Conservation (phyloP, 2,888 invertebrate species). For the Pemphredon lugubris region DNA sequence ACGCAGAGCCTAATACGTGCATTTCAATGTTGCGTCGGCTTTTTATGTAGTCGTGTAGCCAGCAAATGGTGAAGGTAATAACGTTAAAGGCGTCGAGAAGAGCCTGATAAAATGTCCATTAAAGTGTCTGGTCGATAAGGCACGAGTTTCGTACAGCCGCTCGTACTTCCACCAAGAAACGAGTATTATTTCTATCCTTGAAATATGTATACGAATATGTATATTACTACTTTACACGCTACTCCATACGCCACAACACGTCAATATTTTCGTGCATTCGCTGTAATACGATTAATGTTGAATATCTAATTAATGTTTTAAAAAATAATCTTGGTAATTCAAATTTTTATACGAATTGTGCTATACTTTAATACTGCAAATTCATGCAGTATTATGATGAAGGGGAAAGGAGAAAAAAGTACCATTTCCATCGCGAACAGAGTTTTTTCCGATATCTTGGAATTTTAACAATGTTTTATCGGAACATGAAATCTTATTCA, state of each 20-base stretch:
- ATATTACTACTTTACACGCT: neutral
- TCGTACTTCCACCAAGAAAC: slow-evolving; percentile 3
- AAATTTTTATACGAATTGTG: no score
- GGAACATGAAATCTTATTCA: slow-evolving; percentile 1
- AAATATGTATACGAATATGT: neutral
- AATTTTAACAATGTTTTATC: no score
- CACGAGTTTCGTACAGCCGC: slow-evolving; percentile 17
- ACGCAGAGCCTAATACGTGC: slow-evolving; percentile 60
- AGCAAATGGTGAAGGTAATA: slow-evolving; percentile 47
- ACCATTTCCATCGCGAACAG: no score
- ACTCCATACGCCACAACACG: neutral
- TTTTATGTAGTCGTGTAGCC: slow-evolving; percentile 45
- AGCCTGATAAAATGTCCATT: slow-evolving; percentile 57
- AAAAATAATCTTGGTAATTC: no score
- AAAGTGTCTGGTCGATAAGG: slow-evolving; percentile 50
- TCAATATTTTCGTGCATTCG: no score
- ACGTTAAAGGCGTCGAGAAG: slow-evolving; percentile 49
- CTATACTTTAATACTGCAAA: no score
- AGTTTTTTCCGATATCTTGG: no score
- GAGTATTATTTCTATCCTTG: neutral
- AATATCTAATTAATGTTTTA: no score
- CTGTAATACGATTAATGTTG: no score
- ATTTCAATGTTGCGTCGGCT: slow-evolving; percentile 46
- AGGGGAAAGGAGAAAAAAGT: no score
- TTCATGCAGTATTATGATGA: no score